phyloP scores from a whole-genome alignment of 2,113 vertebrate species.

The Phalacrocorax pelagicus region DNA sequence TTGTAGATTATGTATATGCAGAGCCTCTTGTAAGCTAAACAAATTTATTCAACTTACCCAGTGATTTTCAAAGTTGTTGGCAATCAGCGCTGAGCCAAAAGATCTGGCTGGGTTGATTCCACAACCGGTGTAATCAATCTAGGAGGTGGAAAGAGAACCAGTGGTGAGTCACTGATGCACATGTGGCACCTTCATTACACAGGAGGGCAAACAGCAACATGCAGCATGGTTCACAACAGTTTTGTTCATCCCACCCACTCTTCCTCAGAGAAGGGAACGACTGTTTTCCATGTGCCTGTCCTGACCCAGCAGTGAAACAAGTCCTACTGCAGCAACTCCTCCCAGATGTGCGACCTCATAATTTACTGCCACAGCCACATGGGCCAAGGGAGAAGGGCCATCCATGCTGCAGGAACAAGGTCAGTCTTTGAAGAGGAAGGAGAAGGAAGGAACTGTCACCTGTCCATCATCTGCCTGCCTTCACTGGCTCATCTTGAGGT shows the following conservation, averaged over 20 bases:
- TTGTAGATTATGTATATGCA: neutral
- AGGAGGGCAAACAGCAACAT: neutral
- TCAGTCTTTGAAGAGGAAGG: neutral
- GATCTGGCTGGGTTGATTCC: constrained; percentile 97
- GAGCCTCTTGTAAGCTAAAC: neutral
- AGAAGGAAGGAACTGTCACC: neutral
- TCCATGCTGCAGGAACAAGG: neutral
- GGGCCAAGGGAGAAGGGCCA: neutral
- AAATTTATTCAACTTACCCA: constrained; percentile 81
- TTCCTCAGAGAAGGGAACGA: neutral
- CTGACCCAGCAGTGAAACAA: neutral
- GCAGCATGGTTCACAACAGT: neutral
- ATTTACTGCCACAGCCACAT: neutral
- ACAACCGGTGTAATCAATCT: constrained; percentile 98
- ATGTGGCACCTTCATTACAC: neutral
- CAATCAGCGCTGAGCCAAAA: constrained; percentile 89
- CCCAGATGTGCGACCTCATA: neutral
- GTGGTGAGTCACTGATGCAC: neutral
- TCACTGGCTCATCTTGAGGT: no score
- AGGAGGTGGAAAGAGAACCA: neutral
- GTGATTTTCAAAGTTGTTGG: constrained; percentile 85
- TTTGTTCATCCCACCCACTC: neutral
- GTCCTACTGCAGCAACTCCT: no score
- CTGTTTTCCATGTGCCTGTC: neutral
- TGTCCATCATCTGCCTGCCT: neutral